Conservation (phyloP, 1,140 invertebrate genomes). For the Lucilia cuprina region DNA sequence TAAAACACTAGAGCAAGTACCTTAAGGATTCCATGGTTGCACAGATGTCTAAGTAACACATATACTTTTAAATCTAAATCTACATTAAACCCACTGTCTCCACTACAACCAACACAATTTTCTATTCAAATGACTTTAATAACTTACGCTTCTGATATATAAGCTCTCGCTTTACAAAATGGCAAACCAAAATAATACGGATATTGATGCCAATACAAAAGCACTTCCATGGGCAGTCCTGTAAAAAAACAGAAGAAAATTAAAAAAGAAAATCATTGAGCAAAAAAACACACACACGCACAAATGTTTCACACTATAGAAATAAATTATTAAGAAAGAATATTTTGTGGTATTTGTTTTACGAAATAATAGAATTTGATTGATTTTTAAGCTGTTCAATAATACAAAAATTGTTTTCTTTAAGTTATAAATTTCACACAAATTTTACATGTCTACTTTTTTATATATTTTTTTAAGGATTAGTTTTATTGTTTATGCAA, state of each 20-base stretch:
- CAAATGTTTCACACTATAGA: not conserved
- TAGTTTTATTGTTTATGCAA: not conserved
- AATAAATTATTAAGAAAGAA: not conserved
- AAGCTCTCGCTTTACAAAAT: conserved; percentile 85
- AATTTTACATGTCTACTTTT: not conserved
- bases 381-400: not conserved
- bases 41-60: too few relatives aligned
- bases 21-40: too few relatives aligned
- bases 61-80: too few relatives aligned
- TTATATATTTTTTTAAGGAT: not conserved
- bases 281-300: too few relatives aligned
- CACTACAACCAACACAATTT: too few relatives aligned
- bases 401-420: not conserved
- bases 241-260: conserved; percentile 11
- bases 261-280: not conserved
- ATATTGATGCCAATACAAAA: conserved; percentile 92
- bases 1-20: too few relatives aligned
- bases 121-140: not conserved
- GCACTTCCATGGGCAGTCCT: conserved; percentile 89
- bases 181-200: conserved; percentile 84
- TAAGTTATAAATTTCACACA: not conserved
- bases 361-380: not conserved
- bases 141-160: conserved; percentile 85
- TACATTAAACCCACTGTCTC: not conserved
- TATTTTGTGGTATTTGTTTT: not conserved